These are phyloP conservation scores for Chaetodon trifasciatus DNA, from an alignment of 2,797 vertebrate species.

Conservation along the genomic window DNA sequence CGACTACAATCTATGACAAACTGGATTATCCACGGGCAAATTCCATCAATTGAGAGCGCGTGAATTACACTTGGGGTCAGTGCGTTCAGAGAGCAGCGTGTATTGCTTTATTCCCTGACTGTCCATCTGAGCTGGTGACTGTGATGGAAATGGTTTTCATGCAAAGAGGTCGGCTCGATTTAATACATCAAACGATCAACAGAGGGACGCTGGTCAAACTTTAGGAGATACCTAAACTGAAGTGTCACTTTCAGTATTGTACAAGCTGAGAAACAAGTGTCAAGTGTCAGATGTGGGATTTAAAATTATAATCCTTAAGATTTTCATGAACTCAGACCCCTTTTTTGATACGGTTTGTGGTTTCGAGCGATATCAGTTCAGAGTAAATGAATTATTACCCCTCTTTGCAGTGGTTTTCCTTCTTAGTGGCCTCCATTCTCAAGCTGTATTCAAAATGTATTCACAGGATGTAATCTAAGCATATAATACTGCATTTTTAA, in stretches of 20 bases:
- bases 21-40: conserved; percentile 42
- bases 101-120: conserved; percentile 60
- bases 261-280: neutral
- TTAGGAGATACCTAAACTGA: neutral
- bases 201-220: conserved; percentile 19
- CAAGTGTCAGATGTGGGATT: conserved; percentile 5
- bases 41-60: conserved; percentile 14
- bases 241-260: neutral
- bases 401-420: neutral
- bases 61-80: conserved; percentile 46
- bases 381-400: neutral
- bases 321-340: neutral
- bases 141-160: conserved; percentile 28
- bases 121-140: conserved; percentile 54
- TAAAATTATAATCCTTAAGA: conserved; percentile 11
- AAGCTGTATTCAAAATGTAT: neutral
- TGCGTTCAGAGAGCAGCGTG: conserved; percentile 33
- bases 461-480: neutral
- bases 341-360: neutral
- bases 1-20: conserved; percentile 22
- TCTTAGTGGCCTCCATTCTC: neutral
- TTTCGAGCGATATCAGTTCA: neutral
- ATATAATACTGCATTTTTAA: neutral
- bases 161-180: conserved; percentile 9
- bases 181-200: conserved; percentile 15